These are phyloP conservation scores for Drosophila triauraria DNA, from an alignment of 1,140 invertebrate species.

Conservation along the genomic window DNA sequence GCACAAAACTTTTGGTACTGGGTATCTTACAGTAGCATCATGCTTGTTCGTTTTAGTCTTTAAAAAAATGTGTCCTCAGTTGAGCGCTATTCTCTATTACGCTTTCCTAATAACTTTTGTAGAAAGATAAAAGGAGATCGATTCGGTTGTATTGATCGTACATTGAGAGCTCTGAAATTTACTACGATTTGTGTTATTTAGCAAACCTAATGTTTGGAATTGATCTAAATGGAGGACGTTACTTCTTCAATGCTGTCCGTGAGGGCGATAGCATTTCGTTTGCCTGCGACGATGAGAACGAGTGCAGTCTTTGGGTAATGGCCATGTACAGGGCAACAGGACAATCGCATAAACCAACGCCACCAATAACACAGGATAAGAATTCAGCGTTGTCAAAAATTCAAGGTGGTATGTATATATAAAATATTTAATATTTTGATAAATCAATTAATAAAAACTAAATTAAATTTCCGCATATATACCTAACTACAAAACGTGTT, in stretches of 20 bases:
- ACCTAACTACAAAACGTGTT: too few relatives aligned
- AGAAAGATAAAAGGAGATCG: background rate
- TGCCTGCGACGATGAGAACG: constrained; percentile 99
- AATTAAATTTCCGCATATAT: too few relatives aligned
- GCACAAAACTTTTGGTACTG: too few relatives aligned
- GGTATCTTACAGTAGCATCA: too few relatives aligned
- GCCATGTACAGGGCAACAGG: constrained; percentile 99
- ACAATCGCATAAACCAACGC: constrained; percentile 99
- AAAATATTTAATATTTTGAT: background rate
- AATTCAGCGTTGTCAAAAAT: constrained; percentile 95
- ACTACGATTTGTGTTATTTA: constrained; percentile 83
- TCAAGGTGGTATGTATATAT: constrained; percentile 88
- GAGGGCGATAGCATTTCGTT: constrained; percentile 99
- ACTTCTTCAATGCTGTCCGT: constrained; percentile 99
- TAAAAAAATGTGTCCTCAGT: background rate
- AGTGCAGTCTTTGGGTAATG: constrained; percentile 99
- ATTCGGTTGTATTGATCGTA: too few relatives aligned
- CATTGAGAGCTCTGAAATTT: background rate
- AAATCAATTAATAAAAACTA: background rate
- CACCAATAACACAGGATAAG: constrained; percentile 94
- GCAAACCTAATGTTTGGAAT: constrained; percentile 96
- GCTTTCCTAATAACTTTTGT: background rate
- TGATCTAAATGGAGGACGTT: constrained; percentile 94
- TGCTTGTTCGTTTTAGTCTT: too few relatives aligned
- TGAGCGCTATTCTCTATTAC: background rate